phyloP scores from a whole-genome alignment of 2,888 invertebrate species.

The Clostera curtula region DNA sequence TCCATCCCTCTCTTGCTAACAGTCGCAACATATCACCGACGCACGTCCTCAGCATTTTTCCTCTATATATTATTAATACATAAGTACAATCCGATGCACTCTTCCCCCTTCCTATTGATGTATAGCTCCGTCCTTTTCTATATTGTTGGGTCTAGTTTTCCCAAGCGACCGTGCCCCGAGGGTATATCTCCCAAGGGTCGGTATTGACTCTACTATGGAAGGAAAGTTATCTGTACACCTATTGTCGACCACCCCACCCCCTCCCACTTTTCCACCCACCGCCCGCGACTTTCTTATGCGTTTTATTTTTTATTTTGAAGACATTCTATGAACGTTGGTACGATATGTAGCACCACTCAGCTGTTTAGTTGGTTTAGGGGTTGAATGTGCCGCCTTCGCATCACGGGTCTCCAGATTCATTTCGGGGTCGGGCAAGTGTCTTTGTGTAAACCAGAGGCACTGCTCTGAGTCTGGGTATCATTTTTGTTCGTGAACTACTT shows the following conservation, averaged over 20 bases:
- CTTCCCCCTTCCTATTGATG: constrained; percentile 36
- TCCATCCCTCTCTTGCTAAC: constrained; percentile 72
- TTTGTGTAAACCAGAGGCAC: too few species aligned
- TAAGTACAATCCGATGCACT: constrained; percentile 63
- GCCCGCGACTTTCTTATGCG: constrained; percentile 67
- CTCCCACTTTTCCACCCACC: constrained; percentile 35
- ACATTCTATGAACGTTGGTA: constrained; percentile 29
- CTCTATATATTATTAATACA: constrained; percentile 75
- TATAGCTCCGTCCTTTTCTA: constrained; percentile 64
- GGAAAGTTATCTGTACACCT: constrained; percentile 75
- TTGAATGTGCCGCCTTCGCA: too few species aligned
- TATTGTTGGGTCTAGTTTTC: constrained; percentile 76
- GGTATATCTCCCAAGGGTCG: constrained; percentile 73
- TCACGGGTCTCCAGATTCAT: too few species aligned
- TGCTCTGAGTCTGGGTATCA: too few species aligned
- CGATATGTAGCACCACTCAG: too few species aligned
- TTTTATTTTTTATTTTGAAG: constrained; percentile 66
- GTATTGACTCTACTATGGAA: constrained; percentile 74
- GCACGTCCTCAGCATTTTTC: constrained; percentile 73
- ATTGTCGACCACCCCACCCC: constrained; percentile 61
- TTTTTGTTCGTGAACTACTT: too few species aligned
- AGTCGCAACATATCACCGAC: constrained; percentile 72
- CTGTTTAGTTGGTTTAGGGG: too few species aligned
- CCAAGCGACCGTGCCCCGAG: constrained; percentile 72
- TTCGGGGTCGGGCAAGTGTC: too few species aligned